Evolutionary conservation across 1,140 invertebrate species (phyloP).

Genomic region (Psix sp.): DNA sequence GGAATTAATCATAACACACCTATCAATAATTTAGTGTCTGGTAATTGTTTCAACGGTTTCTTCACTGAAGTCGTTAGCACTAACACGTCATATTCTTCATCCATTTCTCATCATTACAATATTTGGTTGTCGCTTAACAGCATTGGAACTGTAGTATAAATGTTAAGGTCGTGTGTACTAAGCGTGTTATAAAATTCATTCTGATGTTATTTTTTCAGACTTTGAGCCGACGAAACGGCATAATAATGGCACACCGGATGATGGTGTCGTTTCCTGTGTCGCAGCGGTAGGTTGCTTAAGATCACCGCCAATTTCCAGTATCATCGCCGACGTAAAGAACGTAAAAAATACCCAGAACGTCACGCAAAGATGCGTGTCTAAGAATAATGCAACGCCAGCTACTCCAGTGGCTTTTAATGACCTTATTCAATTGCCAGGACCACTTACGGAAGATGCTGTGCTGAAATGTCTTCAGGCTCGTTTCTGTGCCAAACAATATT

Average conservation of each 20-base stretch:
- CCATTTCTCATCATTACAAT: slow-evolving; percentile 18
- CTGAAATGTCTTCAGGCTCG: slow-evolving; percentile 92
- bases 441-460: slow-evolving; percentile 94
- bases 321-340: slow-evolving; percentile 71
- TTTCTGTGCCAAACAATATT: slow-evolving; percentile 90
- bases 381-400: slow-evolving; percentile 51
- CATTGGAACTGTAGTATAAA: too few relatives aligned
- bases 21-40: slow-evolving; percentile 72
- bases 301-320: slow-evolving; percentile 70
- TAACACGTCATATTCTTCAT: slow-evolving; percentile 8
- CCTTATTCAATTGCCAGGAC: slow-evolving; percentile 92
- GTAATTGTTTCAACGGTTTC: slow-evolving; percentile 62
- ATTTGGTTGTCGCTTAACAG: slow-evolving; percentile 12
- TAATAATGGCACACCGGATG: slow-evolving; percentile 65
- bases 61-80: slow-evolving; percentile 6
- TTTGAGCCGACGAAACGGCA: slow-evolving; percentile 69
- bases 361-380: slow-evolving; percentile 68
- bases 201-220: slow-evolving; percentile 58
- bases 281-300: slow-evolving; percentile 69
- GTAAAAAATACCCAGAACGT: slow-evolving; percentile 55
- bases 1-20: slow-evolving; percentile 67
- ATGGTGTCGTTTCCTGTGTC: slow-evolving; percentile 74
- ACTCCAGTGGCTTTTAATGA: slow-evolving; percentile 83
- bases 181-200: background rate
- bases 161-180: too few relatives aligned